Percentiles rank a stretch among this genome's conserved stretches.
Evolutionary conservation across 2,888 invertebrate species (phyloP).

Genomic region (Folsomia candida): DNA sequence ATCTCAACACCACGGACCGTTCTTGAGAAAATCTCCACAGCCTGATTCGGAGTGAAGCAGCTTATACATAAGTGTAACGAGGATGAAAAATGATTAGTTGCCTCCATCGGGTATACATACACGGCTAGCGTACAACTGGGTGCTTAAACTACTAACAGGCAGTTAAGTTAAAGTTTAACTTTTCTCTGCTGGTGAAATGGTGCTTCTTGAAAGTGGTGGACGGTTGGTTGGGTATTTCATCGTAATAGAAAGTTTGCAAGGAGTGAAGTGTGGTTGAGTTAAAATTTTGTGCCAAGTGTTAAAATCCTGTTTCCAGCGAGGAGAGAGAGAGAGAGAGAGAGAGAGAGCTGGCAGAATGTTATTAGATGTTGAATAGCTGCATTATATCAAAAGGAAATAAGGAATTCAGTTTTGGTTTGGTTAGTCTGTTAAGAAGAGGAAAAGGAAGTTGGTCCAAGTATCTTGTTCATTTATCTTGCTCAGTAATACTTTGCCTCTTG

Average conservation of each 20-base stretch:
- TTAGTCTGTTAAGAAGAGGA: conserved; percentile 1
- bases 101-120: neutral
- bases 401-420: conserved; percentile 7
- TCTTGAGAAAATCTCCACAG: too few relatives aligned
- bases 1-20: too few relatives aligned
- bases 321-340: too few relatives aligned
- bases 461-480: conserved; percentile 21
- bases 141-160: too few relatives aligned
- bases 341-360: neutral
- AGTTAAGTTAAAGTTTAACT: too few relatives aligned
- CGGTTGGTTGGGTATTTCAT: neutral
- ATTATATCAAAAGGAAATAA: conserved; percentile 11
- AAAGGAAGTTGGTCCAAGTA: conserved; percentile 1
- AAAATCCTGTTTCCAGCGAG: too few relatives aligned
- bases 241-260: neutral
- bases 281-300: neutral
- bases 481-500: neutral
- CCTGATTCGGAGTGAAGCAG: too few relatives aligned
- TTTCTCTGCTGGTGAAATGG: too few relatives aligned
- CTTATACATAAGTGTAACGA: too few relatives aligned
- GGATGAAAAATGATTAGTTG: neutral
- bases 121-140: too few relatives aligned
- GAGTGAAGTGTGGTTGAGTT: neutral
- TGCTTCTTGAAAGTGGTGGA: too few relatives aligned
- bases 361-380: conserved; percentile 3